Percentiles rank a stretch among this genome's conserved stretches.
Evolutionary conservation across 2,888 invertebrate species (phyloP).

Genomic region (Monopis laevigella): DNA sequence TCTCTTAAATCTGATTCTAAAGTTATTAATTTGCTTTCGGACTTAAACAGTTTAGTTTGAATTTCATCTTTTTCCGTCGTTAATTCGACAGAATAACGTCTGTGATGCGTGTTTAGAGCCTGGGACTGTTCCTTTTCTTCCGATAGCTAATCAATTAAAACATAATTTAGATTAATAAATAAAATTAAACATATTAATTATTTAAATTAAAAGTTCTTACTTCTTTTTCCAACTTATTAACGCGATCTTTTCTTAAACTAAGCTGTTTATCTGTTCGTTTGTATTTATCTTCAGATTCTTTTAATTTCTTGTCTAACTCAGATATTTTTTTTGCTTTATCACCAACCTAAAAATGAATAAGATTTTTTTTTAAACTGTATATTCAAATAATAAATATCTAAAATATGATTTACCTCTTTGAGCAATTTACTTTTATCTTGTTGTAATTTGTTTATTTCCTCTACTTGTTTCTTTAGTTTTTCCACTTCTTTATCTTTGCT

Average conservation of each 20-base stretch:
- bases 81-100: slow-evolving; percentile 50
- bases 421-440: slow-evolving; percentile 67
- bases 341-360: slow-evolving; percentile 55
- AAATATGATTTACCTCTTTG: slow-evolving; percentile 55
- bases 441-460: slow-evolving; percentile 48
- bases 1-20: slow-evolving; percentile 60
- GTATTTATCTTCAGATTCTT: slow-evolving; percentile 73
- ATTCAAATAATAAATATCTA: slow-evolving; percentile 1
- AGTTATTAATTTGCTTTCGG: slow-evolving; percentile 54
- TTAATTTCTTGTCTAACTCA: slow-evolving; percentile 73
- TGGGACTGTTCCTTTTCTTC: slow-evolving; percentile 57
- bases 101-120: slow-evolving; percentile 40
- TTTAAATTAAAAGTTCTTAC: slow-evolving; percentile 41
- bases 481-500: slow-evolving; percentile 71
- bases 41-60: slow-evolving; percentile 47
- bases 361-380: slow-evolving; percentile 11
- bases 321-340: slow-evolving; percentile 70
- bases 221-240: slow-evolving; percentile 69
- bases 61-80: slow-evolving; percentile 57
- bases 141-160: slow-evolving; percentile 43
- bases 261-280: slow-evolving; percentile 67
- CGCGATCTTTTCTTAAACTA: slow-evolving; percentile 63
- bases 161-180: slow-evolving; percentile 20
- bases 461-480: slow-evolving; percentile 68
- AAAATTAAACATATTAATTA: slow-evolving; percentile 4